Percentiles rank a stretch among this genome's conserved stretches.
Evolutionary conservation across 1,140 invertebrate genomes (phyloP).

Genomic region (Phymastichus coffea): DNA sequence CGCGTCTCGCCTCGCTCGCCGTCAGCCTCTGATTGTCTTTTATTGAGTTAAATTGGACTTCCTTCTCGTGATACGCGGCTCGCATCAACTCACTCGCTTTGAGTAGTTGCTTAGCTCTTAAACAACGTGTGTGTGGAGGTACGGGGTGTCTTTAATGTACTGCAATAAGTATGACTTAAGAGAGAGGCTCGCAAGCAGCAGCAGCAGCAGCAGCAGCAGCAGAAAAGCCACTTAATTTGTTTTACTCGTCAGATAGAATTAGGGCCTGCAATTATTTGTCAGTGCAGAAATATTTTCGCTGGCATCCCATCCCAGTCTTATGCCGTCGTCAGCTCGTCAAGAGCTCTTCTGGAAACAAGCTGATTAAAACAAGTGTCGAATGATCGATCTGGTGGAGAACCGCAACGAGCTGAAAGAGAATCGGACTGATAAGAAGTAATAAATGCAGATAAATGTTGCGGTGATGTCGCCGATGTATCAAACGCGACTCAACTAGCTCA

Average conservation of each 20-base stretch:
- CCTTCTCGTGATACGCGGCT: conserved; percentile 58
- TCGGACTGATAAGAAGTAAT: conserved; percentile 53
- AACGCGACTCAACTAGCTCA: conserved; percentile 50
- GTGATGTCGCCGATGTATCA: conserved; percentile 54
- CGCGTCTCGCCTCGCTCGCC: conserved; percentile 42
- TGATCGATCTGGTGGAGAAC: too few species aligned
- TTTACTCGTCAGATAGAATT: too few species aligned
- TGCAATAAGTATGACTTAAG: conserved; percentile 31
- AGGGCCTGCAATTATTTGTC: too few species aligned
- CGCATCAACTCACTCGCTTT: conserved; percentile 56
- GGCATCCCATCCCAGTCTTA: too few species aligned
- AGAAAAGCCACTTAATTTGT: too few species aligned
- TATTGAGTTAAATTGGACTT: conserved; percentile 61
- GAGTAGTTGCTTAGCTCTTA: conserved; percentile 53
- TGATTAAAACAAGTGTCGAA: too few species aligned
- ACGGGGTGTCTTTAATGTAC: conserved; percentile 51
- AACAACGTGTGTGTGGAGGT: conserved; percentile 52
- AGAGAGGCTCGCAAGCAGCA: too few species aligned
- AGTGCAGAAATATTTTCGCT: too few species aligned
- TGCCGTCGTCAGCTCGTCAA: too few species aligned
- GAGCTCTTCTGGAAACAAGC: too few species aligned
- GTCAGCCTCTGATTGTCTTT: conserved; percentile 58
- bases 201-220: too few species aligned
- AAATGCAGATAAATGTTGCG: conserved; percentile 54
- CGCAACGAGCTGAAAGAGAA: conserved; percentile 47